Base-by-base conservation (phyloP, 2,113 vertebrate genomes). In the Gracilinanus agilis region DNA sequence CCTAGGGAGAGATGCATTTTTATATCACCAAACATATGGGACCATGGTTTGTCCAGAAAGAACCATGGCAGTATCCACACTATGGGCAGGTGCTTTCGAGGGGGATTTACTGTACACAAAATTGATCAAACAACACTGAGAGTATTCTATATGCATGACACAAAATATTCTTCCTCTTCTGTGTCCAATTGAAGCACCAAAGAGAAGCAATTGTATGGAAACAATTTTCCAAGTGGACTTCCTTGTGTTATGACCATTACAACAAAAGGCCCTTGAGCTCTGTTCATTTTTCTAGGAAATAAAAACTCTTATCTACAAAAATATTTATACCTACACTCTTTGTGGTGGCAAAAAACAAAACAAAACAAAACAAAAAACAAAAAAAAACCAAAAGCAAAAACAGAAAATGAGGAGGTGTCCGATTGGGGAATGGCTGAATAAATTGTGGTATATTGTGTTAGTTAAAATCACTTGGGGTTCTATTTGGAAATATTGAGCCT, bases 231-330 rank as follows among this genome's bases (percentile, higher is more conserved):
- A 90, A 94, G 94, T 53, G 92, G 94, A 89, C 61, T 90, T 27
- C 75, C 94, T 95, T 94, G 55, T 93, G 94, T 97, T 94, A 96
- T 96, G 91, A 95, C 95, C 93, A 92, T 92, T 95, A 95, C 93
- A 96, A 95, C 90, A 90, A 95, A 95, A 97, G 56, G 96, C 93
- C 56, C 91, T 96, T 96, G 94, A 96, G 94, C 96, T 97, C 91
- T 53, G 25, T 90, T 95, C 95, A 95, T 94, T 97, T 95, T 97
- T 67, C 61, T 95, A 90, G 29, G 94, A 94, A 96, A 95, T 93
- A 96, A 97, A 97, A 96, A 53, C 94, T 56, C n/a, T 2, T 49
- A 5, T 49, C 49, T 49, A 49, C 49, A 49, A 49, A 49, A 49
- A 49, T 49, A 49, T 49, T 49, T 5, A 49, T 49, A 49, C 3